These are phyloP conservation scores for Castor canadensis DNA, from an alignment of 2,113 vertebrate genomes.

Conservation along the genomic window DNA sequence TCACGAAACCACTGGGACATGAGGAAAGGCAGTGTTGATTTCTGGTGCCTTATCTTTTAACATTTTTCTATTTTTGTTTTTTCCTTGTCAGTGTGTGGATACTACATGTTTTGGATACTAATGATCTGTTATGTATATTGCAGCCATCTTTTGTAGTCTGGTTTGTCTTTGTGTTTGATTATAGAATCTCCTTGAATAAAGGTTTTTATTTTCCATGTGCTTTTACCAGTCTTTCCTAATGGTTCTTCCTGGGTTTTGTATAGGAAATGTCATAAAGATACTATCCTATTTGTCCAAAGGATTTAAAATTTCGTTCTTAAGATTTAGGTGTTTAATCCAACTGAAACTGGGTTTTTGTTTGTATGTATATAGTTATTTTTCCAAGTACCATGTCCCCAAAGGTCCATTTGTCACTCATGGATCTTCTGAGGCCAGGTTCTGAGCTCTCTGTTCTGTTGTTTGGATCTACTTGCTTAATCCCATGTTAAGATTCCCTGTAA, in stretches of 20 bases:
- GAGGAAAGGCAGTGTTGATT: not conserved
- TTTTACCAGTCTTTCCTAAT: not conserved
- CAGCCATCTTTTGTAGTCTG: not conserved
- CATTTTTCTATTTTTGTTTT: not conserved
- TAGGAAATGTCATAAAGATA: not conserved
- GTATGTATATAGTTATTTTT: not conserved
- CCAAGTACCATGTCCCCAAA: not conserved
- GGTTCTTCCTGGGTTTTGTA: not conserved
- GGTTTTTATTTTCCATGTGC: not conserved
- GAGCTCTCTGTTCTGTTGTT: not conserved
- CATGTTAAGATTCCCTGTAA: not conserved
- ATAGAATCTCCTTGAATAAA: not conserved
- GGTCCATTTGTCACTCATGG: not conserved
- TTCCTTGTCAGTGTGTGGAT: not conserved
- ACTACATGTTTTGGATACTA: not conserved
- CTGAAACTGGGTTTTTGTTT: not conserved
- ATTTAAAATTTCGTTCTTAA: not conserved
- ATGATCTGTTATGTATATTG: not conserved
- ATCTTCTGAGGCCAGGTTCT: not conserved
- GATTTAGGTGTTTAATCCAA: not conserved
- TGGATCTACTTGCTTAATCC: not conserved
- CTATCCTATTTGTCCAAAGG: not conserved
- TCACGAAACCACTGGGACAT: not conserved
- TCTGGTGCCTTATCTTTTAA: not conserved
- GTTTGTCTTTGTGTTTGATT: slow-evolving; percentile 13